These are phyloP conservation scores for Ciconia nigra DNA, from an alignment of 2,797 vertebrate species.

Conservation along the genomic window DNA sequence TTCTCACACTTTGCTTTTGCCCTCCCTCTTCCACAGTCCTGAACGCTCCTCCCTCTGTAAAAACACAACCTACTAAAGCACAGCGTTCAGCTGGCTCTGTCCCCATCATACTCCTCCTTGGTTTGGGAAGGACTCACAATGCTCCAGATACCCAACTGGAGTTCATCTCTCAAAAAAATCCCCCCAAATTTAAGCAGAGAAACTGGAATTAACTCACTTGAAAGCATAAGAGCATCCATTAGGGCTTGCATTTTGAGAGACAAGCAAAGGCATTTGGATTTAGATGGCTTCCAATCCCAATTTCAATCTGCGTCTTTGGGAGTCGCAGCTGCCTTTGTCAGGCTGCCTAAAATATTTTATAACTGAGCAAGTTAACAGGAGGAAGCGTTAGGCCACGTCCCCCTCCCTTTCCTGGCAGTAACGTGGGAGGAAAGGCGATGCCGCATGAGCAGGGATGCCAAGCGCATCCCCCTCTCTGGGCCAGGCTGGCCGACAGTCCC, in stretches of 20 bases:
- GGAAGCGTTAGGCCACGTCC: background rate
- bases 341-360: background rate
- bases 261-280: background rate
- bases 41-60: background rate
- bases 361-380: background rate
- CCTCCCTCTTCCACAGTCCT: background rate
- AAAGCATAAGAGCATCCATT: background rate
- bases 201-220: background rate
- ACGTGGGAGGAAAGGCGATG: fast-evolving
- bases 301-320: background rate
- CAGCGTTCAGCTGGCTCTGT: background rate
- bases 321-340: background rate
- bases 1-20: background rate
- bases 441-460: fast-evolving
- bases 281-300: background rate
- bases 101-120: background rate
- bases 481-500: background rate
- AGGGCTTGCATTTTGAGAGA: background rate
- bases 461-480: background rate
- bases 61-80: background rate
- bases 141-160: background rate
- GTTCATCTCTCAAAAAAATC: background rate
- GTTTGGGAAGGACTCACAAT: background rate
- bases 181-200: background rate
- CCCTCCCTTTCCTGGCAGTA: background rate